Conservation (phyloP, 2,113 vertebrate species). For the Tapirus terrestris region DNA sequence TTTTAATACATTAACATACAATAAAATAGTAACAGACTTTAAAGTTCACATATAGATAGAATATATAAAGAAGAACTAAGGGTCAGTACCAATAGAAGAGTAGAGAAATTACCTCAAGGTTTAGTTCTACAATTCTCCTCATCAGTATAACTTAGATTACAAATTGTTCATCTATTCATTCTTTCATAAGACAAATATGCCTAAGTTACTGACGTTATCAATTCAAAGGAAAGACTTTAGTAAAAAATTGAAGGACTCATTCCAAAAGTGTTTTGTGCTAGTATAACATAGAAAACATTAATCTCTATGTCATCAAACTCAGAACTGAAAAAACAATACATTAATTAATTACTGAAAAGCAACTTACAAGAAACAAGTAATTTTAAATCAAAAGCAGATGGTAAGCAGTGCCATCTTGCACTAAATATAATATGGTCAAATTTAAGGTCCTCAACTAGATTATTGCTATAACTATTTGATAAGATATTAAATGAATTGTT, state of each 20-base stretch:
- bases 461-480: neutral
- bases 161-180: neutral
- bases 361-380: neutral
- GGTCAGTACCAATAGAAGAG: neutral
- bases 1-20: neutral
- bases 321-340: neutral
- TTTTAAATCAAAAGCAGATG: neutral
- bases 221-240: neutral
- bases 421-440: neutral
- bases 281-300: neutral
- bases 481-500: neutral
- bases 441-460: neutral
- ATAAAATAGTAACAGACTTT: neutral
- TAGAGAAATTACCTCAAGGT: neutral
- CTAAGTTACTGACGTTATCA: neutral
- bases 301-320: neutral
- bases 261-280: neutral
- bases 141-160: neutral
- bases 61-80: neutral
- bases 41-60: neutral
- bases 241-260: neutral
- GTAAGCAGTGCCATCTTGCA: neutral
- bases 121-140: neutral
- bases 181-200: neutral
- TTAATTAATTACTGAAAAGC: neutral